Percentiles rank a stretch among this genome's conserved stretches.
Conservation (phyloP, 2,113 vertebrate genomes). For the Podilymbus podiceps region DNA sequence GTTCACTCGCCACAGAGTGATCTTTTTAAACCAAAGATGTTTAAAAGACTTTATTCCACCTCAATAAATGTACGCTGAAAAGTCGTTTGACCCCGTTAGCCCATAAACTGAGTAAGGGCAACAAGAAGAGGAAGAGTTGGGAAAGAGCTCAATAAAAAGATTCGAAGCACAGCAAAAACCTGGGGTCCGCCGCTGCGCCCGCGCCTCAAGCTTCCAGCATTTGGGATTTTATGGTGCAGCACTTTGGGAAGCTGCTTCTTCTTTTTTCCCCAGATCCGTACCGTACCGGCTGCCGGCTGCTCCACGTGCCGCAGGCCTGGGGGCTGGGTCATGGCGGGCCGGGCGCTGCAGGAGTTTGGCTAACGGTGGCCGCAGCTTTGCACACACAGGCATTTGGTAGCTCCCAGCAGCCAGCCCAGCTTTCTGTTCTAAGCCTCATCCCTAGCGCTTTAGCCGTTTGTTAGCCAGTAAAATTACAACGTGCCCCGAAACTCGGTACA, state of each 20-base stretch:
- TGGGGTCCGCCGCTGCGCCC: rapidly evolving
- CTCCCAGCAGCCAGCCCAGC: neutral
- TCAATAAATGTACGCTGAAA: rapidly evolving
- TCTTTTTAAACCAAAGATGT: neutral
- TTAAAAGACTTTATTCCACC: neutral
- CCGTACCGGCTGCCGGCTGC: no score
- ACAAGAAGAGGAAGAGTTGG: neutral
- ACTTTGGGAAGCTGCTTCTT: no score
- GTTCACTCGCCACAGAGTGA: neutral
- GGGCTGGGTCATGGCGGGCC: rapidly evolving
- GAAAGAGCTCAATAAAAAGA: neutral
- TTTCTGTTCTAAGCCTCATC: neutral
- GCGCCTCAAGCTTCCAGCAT: rapidly evolving
- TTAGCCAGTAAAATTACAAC: neutral
- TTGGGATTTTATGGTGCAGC: neutral
- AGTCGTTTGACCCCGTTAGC: rapidly evolving
- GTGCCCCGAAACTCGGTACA: neutral
- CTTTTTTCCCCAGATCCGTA: no score
- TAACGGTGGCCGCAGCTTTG: rapidly evolving
- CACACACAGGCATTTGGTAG: rapidly evolving
- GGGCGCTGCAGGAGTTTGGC: neutral
- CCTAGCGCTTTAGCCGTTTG: rapidly evolving
- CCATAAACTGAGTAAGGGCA: neutral
- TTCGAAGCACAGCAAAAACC: neutral
- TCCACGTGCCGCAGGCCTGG: rapidly evolving